Evolutionary conservation across 1,140 invertebrate species (phyloP).

Genomic region (Andrena cerasifolii): DNA sequence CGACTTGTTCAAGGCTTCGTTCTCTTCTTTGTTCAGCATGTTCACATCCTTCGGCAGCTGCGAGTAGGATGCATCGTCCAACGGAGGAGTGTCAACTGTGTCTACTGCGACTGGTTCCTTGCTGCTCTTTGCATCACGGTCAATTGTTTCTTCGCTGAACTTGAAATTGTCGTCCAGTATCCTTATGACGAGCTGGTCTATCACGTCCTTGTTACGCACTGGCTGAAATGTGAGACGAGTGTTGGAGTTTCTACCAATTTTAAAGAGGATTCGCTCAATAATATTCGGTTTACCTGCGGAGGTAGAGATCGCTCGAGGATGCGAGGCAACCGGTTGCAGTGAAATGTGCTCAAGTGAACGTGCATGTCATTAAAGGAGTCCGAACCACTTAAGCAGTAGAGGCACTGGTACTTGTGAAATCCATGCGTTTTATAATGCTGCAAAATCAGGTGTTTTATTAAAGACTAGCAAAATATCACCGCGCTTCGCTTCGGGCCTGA

Average conservation of each 20-base stretch:
- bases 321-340: slow-evolving; percentile 79
- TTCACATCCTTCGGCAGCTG: not conserved
- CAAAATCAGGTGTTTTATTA: slow-evolving; percentile 1
- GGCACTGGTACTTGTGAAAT: slow-evolving; percentile 82
- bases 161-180: slow-evolving; percentile 63
- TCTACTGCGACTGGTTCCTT: not conserved
- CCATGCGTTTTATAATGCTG: slow-evolving; percentile 81
- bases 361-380: slow-evolving; percentile 78
- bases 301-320: slow-evolving; percentile 77
- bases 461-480: no score
- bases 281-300: slow-evolving; percentile 56
- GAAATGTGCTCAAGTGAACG: slow-evolving; percentile 79
- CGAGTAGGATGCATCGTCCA: not conserved
- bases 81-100: not conserved
- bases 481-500: no score
- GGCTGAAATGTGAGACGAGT: slow-evolving; percentile 54
- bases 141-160: not conserved
- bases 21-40: slow-evolving; percentile 14
- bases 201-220: slow-evolving; percentile 65
- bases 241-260: no score
- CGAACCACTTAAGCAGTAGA: slow-evolving; percentile 81
- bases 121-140: not conserved
- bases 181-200: slow-evolving; percentile 72
- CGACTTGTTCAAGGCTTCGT: slow-evolving; percentile 11
- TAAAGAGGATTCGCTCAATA: not conserved